A percentile compares a stretch with the other conserved stretches of the same genome.
Evolutionary conservation across 2,113 vertebrate genomes (phyloP).

Genomic region (Caretta caretta): DNA sequence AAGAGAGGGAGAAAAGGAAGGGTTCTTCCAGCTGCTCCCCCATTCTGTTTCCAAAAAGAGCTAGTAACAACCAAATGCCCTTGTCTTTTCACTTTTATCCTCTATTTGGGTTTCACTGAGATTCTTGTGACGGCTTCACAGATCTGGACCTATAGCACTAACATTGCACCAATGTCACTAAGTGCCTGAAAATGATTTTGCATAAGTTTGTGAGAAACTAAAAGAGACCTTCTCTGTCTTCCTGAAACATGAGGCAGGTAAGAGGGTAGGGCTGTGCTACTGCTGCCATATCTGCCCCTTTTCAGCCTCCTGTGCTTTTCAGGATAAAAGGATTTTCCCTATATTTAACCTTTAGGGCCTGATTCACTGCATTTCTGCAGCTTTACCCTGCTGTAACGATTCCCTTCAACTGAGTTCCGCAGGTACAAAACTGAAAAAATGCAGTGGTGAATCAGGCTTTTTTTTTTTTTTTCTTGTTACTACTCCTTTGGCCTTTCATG

Average conservation of each 20-base stretch:
- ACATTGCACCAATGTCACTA: neutral
- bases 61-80: neutral
- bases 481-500: neutral
- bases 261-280: neutral
- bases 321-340: neutral
- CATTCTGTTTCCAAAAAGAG: neutral
- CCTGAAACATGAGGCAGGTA: neutral
- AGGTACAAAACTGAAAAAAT: neutral
- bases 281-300: neutral
- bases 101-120: neutral
- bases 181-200: neutral
- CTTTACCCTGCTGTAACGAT: neutral
- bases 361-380: neutral
- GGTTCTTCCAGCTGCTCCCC: neutral
- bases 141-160: neutral
- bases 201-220: neutral
- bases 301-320: neutral
- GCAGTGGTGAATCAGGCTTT: neutral
- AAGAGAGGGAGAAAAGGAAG: neutral
- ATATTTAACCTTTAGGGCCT: neutral
- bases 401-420: neutral
- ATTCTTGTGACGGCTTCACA: neutral
- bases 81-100: neutral
- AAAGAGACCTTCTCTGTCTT: neutral
- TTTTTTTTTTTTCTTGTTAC: neutral